These are phyloP conservation scores for Boleophthalmus pectinirostris DNA, from an alignment of 2,113 vertebrate species.

Conservation along the genomic window DNA sequence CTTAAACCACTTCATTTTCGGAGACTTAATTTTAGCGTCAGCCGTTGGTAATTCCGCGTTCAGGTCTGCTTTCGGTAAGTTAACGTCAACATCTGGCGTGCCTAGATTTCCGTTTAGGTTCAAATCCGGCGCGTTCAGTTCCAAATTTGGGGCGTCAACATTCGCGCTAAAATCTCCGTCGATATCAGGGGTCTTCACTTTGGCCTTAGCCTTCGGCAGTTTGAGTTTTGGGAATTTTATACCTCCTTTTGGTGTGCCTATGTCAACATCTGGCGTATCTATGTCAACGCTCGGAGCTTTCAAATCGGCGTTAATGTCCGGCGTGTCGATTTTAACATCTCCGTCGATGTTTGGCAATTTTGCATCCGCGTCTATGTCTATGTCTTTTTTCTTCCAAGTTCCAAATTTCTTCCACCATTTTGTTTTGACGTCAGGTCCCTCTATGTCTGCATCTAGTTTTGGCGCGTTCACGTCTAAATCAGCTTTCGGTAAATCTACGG, in stretches of 20 bases:
- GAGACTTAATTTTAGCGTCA: not conserved
- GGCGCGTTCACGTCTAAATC: slow-evolving; percentile 40
- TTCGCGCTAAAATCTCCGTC: not conserved
- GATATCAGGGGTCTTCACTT: not conserved
- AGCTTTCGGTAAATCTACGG: slow-evolving; percentile 55
- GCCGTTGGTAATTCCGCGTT: not conserved
- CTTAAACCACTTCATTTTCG: not conserved
- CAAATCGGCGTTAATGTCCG: slow-evolving; percentile 42
- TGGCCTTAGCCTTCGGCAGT: not conserved
- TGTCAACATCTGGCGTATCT: slow-evolving; percentile 31
- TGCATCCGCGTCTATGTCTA: slow-evolving; percentile 42
- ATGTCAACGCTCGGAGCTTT: slow-evolving; percentile 32
- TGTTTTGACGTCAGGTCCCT: slow-evolving; percentile 56
- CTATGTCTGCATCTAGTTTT: slow-evolving; percentile 33
- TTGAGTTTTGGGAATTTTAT: not conserved
- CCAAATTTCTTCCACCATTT: slow-evolving; percentile 51
- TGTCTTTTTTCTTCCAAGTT: slow-evolving; percentile 37
- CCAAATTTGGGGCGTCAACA: not conserved
- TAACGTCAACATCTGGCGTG: not conserved
- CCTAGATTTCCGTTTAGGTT: not conserved
- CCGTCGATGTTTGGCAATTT: slow-evolving; percentile 57
- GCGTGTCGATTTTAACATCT: slow-evolving; percentile 37
- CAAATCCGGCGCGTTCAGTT: not conserved
- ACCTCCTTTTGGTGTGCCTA: slow-evolving; percentile 13
- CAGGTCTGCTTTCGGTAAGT: not conserved